Base-by-base conservation (phyloP, 2,797 vertebrate species). In the Pseudomugil tenellus region DNA sequence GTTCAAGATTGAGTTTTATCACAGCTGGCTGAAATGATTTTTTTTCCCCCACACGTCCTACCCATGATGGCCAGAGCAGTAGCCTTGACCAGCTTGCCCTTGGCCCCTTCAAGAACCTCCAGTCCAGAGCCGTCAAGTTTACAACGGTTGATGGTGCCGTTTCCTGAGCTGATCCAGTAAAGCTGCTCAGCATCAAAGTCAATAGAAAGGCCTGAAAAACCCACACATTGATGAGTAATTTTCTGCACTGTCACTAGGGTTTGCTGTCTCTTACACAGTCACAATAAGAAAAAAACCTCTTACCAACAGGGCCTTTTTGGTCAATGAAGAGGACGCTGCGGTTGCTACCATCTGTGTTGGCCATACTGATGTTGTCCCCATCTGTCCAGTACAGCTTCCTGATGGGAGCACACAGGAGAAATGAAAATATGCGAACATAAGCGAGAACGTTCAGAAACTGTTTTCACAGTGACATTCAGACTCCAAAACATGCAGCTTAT, bases 311-410 rank as follows among this genome's bases (percentile, higher is more conserved):
- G 49, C 92, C 95, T 70, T 95, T 98, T 93, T 99, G 97, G 89
- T 93, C 93, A 35, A 88, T 92, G 85, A 97, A 98, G 72, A 99
- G 95, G 39, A 96, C 77, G 0, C 93, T 96, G 43, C 76, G 94
- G 86, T 97, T 97, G 90, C 91, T 95, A 83, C 98, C 98, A 0
- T 99, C 98, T 88, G 96, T 98, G 92, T 98, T 98, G 89, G 97
- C 96, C 76, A 97, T 93, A 53, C 95, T 98, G 94, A 99, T 96
- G 87, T 95, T 98, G 90, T 99, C 97, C 4, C 98, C 97, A 0
- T 98, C 98, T 0, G 96, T 98, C 98, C 98, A 99, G 90, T 97
- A 99, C 6, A 99, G 93, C 76, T 99, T 99, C 72, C 98, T 99
- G 74, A n/a, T 67, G 59, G 58, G 69, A 25, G 31, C 4, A 29